These are phyloP conservation scores for Eciton burchellii DNA, from an alignment of 1,140 invertebrate species.

Conservation along the genomic window DNA sequence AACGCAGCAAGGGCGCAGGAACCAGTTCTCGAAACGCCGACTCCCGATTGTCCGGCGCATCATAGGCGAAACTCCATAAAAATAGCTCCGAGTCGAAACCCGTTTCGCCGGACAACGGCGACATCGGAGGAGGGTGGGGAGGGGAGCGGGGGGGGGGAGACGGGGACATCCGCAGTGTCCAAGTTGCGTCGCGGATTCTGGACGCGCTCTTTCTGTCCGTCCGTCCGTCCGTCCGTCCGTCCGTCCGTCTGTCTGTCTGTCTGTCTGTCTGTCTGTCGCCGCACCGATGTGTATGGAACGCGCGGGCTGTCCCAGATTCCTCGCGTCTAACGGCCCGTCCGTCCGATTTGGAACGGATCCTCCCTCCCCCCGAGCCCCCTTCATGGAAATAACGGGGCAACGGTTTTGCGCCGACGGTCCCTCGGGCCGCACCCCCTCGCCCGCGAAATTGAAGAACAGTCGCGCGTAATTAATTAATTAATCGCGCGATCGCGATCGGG, in stretches of 20 bases:
- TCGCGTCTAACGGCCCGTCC: neutral
- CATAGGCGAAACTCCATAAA: slow-evolving; percentile 67
- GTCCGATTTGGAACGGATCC: neutral
- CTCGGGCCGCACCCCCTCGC: neutral
- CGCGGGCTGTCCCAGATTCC: slow-evolving; percentile 32
- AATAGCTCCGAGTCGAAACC: slow-evolving; percentile 67
- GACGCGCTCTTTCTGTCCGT: no score
- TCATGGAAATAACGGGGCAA: neutral
- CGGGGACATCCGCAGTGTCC: slow-evolving; percentile 42
- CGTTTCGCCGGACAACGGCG: slow-evolving; percentile 49
- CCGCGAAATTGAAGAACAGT: neutral
- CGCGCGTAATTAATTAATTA: no score
- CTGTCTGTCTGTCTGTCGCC: no score
- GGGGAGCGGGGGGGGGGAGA: no score
- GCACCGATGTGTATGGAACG: no score
- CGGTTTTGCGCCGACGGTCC: neutral
- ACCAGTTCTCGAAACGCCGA: slow-evolving; percentile 75
- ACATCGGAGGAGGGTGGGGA: no score
- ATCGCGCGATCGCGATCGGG: no score
- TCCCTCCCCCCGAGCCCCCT: no score
- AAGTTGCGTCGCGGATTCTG: slow-evolving; percentile 43
- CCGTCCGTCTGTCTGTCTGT: no score
- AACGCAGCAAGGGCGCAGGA: slow-evolving; percentile 33
- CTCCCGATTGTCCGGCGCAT: slow-evolving; percentile 68
- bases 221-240: no score